Base-by-base conservation (phyloP, 2,888 invertebrate species). In the Calameuta idolon region DNA sequence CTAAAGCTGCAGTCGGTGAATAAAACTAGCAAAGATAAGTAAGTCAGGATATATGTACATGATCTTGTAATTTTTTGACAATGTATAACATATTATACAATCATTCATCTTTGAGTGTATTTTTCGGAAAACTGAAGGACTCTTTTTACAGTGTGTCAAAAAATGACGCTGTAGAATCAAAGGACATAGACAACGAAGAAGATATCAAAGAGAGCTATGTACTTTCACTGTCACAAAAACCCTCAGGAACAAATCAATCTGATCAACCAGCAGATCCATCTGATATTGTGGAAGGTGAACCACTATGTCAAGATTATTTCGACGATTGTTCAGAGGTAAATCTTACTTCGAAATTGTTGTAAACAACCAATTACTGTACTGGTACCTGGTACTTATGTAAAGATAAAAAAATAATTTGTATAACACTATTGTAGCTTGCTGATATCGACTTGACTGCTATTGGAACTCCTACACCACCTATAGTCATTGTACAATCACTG, bases 401-500 rank as follows among this genome's bases (percentile, higher is more conserved):
- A 1, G 23, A 55, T 55, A 55, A 23, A 9, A 5, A 5, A 69
- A 69, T 12, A 75, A 35, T 73, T 75, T 74, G 4, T 23, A 55
- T 77, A 55, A 69, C 15, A 55, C 23, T 55, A 23, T 76, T 80
- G n/a, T 69, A 89, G 95, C 92, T 96, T 85, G 95, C 94, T 81
- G 94, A 95, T 86, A 92, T 96, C 84, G 94, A 96, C 90, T 90
- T 96, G 40, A 94, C 95, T 0, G 94, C 94, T 84, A 91, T 95
- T 3, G 93, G 94, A 82, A 92, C 92, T 23, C 93, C 94, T 75
- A 55, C 9, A 9, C 94, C 94, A 77, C 96, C 96, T 1, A 90
- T 96, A 31, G 94, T 97, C 80, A 93, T 95, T 77, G 94, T 97
- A 85, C 96, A 96, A 91, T 95, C 96, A 5, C 95, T 96, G 85